phyloP scores from a whole-genome alignment of 2,888 invertebrate genomes.

The Caenorhabditis macrosperma region DNA sequence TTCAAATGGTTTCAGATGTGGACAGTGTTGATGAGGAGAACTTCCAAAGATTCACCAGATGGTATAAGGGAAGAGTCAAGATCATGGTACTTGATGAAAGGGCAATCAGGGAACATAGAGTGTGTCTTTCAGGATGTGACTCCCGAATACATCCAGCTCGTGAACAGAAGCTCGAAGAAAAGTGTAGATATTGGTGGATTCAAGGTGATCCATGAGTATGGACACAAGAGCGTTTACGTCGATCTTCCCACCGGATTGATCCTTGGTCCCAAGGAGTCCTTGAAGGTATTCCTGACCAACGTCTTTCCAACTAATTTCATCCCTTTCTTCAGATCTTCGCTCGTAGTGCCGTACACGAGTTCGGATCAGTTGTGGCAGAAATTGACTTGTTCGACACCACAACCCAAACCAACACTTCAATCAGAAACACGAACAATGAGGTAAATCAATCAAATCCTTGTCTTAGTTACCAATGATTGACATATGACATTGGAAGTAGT shows the following conservation, averaged over 20 bases:
- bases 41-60: slow-evolving; percentile 58
- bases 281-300: slow-evolving; percentile 31
- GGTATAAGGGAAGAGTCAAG: slow-evolving; percentile 61
- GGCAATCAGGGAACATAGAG: background rate
- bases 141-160: slow-evolving; percentile 43
- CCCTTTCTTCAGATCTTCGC: slow-evolving; percentile 39
- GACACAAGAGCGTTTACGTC: slow-evolving; percentile 45
- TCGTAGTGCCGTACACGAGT: slow-evolving; percentile 19
- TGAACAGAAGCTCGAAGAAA: slow-evolving; percentile 54
- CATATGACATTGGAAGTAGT: slow-evolving; percentile 6
- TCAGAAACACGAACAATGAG: slow-evolving; percentile 51
- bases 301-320: background rate
- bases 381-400: slow-evolving; percentile 53
- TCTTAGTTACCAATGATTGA: slow-evolving; percentile 18
- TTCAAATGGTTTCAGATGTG: slow-evolving; percentile 22
- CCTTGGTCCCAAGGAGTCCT: slow-evolving; percentile 55
- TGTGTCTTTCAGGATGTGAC: slow-evolving; percentile 48
- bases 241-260: slow-evolving; percentile 48
- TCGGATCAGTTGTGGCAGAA: slow-evolving; percentile 28
- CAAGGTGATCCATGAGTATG: slow-evolving; percentile 48
- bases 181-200: slow-evolving; percentile 38
- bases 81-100: slow-evolving; percentile 48
- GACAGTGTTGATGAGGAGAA: slow-evolving; percentile 53
- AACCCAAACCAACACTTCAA: slow-evolving; percentile 39
- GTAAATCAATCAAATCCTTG: slow-evolving; percentile 8